Percentiles rank a stretch among this genome's conserved stretches.
Evolutionary conservation across 37 sponge, comb jelly and placozoan species (phyloP).

Genomic region (Ianthella basta): DNA sequence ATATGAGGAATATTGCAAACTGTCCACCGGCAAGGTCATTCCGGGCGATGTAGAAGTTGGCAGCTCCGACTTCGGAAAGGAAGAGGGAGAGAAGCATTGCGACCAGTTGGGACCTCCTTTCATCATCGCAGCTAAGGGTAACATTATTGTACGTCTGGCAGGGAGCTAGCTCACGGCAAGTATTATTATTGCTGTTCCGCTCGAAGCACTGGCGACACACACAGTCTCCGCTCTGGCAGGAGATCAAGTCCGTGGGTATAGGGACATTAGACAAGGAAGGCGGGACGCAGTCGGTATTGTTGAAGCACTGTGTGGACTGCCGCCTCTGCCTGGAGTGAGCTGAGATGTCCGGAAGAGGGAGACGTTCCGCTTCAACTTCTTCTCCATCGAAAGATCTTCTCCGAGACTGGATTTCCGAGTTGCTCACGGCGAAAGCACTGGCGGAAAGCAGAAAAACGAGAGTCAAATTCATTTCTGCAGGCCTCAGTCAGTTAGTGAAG

Average conservation of each 20-base stretch:
- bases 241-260: conserved; percentile 16
- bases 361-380: no score
- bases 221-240: conserved; percentile 21
- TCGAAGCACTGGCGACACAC: conserved; percentile 57
- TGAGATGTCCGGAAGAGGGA: no score
- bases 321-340: background rate
- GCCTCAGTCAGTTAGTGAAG: no score
- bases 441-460: no score
- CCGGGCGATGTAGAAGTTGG: conserved; percentile 87
- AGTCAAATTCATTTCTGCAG: no score
- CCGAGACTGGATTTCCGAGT: no score
- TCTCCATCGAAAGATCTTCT: no score
- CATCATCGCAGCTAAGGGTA: conserved; percentile 20
- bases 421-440: no score
- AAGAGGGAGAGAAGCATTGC: conserved; percentile 70
- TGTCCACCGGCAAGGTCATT: conserved; percentile 60
- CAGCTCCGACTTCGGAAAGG: conserved; percentile 71
- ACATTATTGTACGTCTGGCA: background rate
- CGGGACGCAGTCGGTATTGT: conserved; percentile 48
- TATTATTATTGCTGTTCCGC: background rate
- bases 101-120: conserved; percentile 38
- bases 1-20: conserved; percentile 27
- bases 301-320: conserved; percentile 4
- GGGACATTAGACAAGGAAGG: background rate
- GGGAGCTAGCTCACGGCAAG: conserved; percentile 9